Evolutionary conservation across 2,113 vertebrate species (phyloP).

Genomic region (Phaethon lepturus): DNA sequence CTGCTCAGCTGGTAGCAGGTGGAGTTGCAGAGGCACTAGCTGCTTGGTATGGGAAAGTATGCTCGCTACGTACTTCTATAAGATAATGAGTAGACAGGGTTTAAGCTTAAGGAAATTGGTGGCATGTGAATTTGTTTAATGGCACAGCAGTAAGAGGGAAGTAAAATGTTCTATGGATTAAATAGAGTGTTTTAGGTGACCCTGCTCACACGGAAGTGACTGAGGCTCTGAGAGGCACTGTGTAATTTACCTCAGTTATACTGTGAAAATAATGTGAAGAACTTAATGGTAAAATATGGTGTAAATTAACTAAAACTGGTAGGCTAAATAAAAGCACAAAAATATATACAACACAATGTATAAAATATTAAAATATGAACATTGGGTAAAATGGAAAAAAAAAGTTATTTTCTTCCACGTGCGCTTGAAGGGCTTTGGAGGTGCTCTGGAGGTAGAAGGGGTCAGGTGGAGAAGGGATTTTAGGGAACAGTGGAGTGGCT

Average conservation of each 20-base stretch:
- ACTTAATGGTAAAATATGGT: neutral
- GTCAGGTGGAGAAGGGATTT: neutral
- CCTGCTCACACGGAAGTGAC: neutral
- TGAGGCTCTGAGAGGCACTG: neutral
- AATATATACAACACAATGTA: neutral
- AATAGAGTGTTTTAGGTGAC: neutral
- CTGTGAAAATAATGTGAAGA: neutral
- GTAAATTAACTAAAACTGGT: neutral
- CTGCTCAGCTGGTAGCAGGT: conserved; percentile 37
- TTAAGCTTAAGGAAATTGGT: neutral
- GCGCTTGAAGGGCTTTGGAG: neutral
- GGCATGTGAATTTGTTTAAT: neutral
- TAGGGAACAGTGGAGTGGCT: neutral
- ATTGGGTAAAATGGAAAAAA: neutral
- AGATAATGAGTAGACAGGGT: neutral
- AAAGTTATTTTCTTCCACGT: neutral
- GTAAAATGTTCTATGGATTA: neutral
- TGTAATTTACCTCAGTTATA: neutral
- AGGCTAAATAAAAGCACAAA: neutral
- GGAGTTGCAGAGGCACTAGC: conserved; percentile 6
- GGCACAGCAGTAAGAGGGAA: neutral
- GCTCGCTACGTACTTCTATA: neutral
- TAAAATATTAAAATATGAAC: neutral
- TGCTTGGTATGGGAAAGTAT: neutral
- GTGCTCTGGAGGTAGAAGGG: neutral